Percentiles rank a stretch among this genome's conserved stretches.
phyloP scores from a whole-genome alignment of 2,113 vertebrate species.

The Callospermophilus lateralis region DNA sequence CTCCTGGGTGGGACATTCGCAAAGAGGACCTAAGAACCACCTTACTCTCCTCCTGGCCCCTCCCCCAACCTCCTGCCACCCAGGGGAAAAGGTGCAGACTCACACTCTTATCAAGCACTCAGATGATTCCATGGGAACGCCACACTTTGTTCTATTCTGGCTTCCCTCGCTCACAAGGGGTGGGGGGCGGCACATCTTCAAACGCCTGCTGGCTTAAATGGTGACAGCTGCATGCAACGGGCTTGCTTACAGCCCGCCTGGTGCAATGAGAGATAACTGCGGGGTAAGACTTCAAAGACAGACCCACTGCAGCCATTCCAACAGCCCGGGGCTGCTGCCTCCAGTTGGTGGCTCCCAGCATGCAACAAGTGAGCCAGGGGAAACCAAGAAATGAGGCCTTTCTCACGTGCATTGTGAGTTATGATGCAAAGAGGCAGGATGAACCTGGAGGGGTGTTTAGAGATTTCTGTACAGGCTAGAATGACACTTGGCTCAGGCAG shows the following conservation, averaged over 20 bases:
- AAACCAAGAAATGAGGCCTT: conserved; percentile 54
- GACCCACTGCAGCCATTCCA: conserved; percentile 75
- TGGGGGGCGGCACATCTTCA: conserved; percentile 84
- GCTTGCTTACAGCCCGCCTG: conserved; percentile 82
- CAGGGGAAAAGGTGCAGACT: conserved; percentile 77
- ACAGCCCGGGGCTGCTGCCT: conserved; percentile 74
- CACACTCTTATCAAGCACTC: conserved; percentile 73
- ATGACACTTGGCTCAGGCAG: not conserved
- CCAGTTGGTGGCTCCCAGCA: conserved; percentile 82
- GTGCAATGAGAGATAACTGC: conserved; percentile 87
- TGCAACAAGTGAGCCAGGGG: conserved; percentile 55
- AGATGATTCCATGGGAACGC: conserved; percentile 82
- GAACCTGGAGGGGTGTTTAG: not conserved
- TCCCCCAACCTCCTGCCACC: not conserved
- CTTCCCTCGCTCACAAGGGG: conserved; percentile 76
- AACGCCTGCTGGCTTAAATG: conserved; percentile 86
- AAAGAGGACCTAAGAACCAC: conserved; percentile 10
- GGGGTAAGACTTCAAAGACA: conserved; percentile 89
- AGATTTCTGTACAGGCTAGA: not conserved
- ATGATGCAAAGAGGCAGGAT: not conserved
- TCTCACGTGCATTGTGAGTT: not conserved
- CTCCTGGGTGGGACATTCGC: conserved; percentile 4
- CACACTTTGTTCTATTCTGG: conserved; percentile 86
- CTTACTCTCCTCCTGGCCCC: not conserved
- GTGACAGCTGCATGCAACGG: conserved; percentile 88